These are phyloP conservation scores for Cacatua alba DNA, from an alignment of 2,113 vertebrate species.

Conservation along the genomic window DNA sequence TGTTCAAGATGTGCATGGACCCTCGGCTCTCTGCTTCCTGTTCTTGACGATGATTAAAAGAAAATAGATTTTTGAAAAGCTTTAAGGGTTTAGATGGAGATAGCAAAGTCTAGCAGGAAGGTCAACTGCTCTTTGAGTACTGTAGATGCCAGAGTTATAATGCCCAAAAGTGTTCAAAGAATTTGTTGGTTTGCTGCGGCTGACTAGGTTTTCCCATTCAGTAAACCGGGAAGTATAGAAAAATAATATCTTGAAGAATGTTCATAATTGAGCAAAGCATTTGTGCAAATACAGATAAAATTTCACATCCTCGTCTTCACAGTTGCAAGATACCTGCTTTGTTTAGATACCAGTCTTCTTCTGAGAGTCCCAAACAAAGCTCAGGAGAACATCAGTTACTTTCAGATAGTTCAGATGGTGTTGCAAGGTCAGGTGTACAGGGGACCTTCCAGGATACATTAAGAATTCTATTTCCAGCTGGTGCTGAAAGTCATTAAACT, in stretches of 20 bases:
- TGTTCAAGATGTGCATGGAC: background rate
- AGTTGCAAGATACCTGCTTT: background rate
- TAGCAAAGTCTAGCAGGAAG: background rate
- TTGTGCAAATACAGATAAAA: background rate
- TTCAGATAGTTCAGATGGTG: background rate
- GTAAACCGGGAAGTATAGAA: accelerated
- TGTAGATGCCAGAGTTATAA: background rate
- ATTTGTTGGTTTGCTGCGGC: background rate
- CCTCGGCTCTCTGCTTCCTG: background rate
- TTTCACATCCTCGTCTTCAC: background rate
- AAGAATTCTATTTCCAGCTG: conserved; percentile 5
- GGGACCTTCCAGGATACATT: background rate
- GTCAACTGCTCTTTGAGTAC: background rate
- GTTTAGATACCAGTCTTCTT: background rate
- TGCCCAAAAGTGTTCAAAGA: background rate
- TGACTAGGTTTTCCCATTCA: background rate
- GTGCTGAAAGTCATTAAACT: background rate
- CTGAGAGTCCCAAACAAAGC: background rate
- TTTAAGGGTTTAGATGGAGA: background rate
- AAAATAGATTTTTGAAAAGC: background rate
- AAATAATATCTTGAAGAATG: background rate
- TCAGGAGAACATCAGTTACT: background rate
- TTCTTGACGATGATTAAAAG: background rate
- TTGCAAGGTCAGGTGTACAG: background rate
- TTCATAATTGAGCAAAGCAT: background rate